Percentiles rank a stretch among this genome's conserved stretches.
Evolutionary conservation across 2,888 invertebrate species (phyloP).

Genomic region (Crepidodera aurea): DNA sequence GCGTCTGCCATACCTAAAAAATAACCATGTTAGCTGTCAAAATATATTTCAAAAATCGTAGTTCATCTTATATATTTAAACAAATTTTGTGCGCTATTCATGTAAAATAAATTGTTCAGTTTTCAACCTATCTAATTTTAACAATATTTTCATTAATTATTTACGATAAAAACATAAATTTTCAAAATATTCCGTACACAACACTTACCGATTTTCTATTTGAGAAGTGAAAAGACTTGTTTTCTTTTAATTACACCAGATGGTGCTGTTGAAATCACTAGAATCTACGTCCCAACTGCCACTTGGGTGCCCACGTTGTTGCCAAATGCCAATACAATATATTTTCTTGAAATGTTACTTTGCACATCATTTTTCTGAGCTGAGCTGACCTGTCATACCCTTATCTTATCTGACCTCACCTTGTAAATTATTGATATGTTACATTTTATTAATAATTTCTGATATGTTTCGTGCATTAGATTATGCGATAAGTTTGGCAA

Average conservation of each 20-base stretch:
- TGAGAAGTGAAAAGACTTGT: constrained; percentile 18
- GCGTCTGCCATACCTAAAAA: constrained; percentile 70
- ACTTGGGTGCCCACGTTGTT: too few species aligned
- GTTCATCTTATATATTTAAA: constrained; percentile 14
- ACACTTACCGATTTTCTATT: constrained; percentile 19
- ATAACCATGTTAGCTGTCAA: constrained; percentile 24
- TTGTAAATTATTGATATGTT: too few species aligned
- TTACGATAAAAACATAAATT: neutral
- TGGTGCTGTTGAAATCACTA: constrained; percentile 8
- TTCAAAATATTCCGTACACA: neutral
- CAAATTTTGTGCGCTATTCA: neutral
- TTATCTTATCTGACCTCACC: too few species aligned
- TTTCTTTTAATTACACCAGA: neutral
- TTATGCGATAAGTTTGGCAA: too few species aligned
- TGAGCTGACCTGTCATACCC: too few species aligned
- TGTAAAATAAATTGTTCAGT: neutral
- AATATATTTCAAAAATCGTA: constrained; percentile 13
- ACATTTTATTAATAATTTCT: too few species aligned
- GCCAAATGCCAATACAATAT: too few species aligned
- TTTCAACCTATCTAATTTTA: neutral
- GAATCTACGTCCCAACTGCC: too few species aligned
- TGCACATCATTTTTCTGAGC: too few species aligned
- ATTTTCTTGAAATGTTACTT: too few species aligned
- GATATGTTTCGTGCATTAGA: too few species aligned
- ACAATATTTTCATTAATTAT: constrained; percentile 10